Conservation (phyloP, 2,888 invertebrate species). For the Aphodius sticticus region DNA sequence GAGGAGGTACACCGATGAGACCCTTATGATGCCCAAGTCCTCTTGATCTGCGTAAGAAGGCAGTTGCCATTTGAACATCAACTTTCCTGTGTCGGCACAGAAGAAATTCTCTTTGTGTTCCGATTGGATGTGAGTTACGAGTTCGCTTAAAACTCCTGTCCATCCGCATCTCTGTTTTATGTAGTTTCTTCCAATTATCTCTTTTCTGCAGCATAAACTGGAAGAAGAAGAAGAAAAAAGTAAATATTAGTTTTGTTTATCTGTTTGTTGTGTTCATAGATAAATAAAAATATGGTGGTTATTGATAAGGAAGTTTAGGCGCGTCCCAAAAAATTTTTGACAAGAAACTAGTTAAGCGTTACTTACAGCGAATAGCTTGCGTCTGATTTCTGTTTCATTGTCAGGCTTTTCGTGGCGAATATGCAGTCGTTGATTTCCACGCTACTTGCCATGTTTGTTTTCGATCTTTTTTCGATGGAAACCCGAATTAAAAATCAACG, state of each 20-base stretch:
- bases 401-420: background rate
- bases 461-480: background rate
- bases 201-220: slow-evolving; percentile 39
- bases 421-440: background rate
- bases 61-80: slow-evolving; percentile 37
- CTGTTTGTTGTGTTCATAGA: background rate
- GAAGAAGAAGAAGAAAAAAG: slow-evolving; percentile 18
- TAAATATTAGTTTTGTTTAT: background rate
- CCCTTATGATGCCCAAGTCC: slow-evolving; percentile 37
- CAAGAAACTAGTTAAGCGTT: background rate
- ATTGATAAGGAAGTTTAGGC: background rate
- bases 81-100: slow-evolving; percentile 11
- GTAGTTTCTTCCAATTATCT: slow-evolving; percentile 31
- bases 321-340: background rate
- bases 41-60: slow-evolving; percentile 33
- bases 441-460: background rate
- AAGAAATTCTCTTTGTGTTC: slow-evolving; percentile 34
- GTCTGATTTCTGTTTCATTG: background rate
- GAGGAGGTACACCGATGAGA: slow-evolving; percentile 14
- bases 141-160: slow-evolving; percentile 38
- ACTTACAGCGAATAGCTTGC: background rate
- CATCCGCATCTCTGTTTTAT: slow-evolving; percentile 37
- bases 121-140: slow-evolving; percentile 33
- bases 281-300: background rate
- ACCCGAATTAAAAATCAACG: background rate